Evolutionary conservation across 2,113 vertebrate species (phyloP).

Genomic region (Ovibos moschatus): DNA sequence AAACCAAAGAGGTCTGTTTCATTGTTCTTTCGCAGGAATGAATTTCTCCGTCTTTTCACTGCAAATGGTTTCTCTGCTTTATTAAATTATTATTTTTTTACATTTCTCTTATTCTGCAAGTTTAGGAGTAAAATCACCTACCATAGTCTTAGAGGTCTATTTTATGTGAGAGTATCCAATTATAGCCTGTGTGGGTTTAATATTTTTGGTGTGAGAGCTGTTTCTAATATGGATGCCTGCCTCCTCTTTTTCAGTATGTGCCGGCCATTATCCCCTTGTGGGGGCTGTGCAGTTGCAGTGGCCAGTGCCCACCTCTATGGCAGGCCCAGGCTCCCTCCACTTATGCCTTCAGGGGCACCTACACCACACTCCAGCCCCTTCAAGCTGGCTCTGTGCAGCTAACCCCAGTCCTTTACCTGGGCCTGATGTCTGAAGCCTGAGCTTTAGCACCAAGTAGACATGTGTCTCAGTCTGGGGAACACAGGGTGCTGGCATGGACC

Average conservation of each 20-base stretch:
- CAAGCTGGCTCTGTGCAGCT: background rate
- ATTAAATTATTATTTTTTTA: background rate
- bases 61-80: background rate
- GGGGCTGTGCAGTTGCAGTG: background rate
- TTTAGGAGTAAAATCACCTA: background rate
- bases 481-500: background rate
- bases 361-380: background rate
- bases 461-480: background rate
- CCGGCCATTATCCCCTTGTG: background rate
- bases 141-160: background rate
- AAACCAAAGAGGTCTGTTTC: background rate
- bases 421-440: background rate
- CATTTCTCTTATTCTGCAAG: background rate
- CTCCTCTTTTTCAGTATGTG: background rate
- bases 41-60: background rate
- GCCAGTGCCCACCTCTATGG: background rate
- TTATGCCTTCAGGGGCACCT: background rate
- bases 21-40: background rate
- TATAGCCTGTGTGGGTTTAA: background rate
- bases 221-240: background rate
- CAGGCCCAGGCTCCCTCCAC: background rate
- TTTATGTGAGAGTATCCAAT: background rate
- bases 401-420: background rate
- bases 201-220: background rate
- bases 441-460: background rate